Evolutionary conservation across 2,797 vertebrate genomes (phyloP), one percentile per base, ranked within the genome.

Genomic region (Urocyon cinereoargenteus): DNA sequence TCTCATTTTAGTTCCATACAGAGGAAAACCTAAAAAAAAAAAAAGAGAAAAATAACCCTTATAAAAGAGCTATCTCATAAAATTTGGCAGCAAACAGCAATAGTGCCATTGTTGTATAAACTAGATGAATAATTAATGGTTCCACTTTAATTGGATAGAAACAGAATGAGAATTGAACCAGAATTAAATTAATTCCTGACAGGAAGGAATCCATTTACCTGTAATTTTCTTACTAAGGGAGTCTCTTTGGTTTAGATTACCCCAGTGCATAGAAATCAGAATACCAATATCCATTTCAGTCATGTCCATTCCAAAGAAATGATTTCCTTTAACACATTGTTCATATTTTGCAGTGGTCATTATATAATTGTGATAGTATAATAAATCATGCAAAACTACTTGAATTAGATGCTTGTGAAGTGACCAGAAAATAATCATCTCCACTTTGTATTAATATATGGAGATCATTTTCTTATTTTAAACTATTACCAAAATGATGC

Each of bases 171-270:
- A 84, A 34, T 36, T 91, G 62, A 88, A 70, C 78, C 55, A 66
- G 28, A 94, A 73, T 91, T 68, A 85, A 85, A 13, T 84, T 31
- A 84, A 45, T 86, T 94, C 53, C 15, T 90, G 51, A 78, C 31
- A 45, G 11, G 72, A 96, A 79, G 18, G 28, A 86, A 73, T 90
- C 22, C 15, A 13, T 81, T 86, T 90, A 55, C 13, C 64, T 79
- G 28, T 34, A 9, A 49, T 82, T 91, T 92, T 75, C 64, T 45
- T 85, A 73, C 26, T 85, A 75, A 79, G 49, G 22, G n/a, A 26
- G 2, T 91, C 12, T 57, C 45, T 94, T 92, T 77, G 72, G 84
- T 84, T 97, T 78, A 36, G 53, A 75, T 93, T 87, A 66, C 91
- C 34, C 34, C 49, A 75, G 14, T 70, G n/a, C 12, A 14, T 85